These are phyloP conservation scores for Amblyjoppa proteus DNA, from an alignment of 2,888 invertebrate genomes.

Conservation along the genomic window DNA sequence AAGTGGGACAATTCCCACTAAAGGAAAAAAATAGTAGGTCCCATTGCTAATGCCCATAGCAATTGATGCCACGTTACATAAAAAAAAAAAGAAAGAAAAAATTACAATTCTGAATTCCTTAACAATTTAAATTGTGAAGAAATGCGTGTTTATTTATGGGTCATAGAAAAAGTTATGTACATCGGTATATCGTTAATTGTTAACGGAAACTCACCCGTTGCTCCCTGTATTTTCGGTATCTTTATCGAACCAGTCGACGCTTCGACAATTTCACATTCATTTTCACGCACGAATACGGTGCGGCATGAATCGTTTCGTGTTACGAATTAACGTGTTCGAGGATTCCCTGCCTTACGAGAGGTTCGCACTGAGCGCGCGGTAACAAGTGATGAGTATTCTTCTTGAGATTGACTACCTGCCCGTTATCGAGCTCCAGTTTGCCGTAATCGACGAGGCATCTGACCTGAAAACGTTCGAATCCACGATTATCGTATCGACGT, in stretches of 20 bases:
- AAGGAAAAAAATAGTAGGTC: too few species aligned
- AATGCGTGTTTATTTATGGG: not conserved
- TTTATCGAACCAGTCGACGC: not conserved
- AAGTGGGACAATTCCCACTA: too few species aligned
- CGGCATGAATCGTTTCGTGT: conserved; percentile 35
- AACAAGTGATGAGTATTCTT: conserved; percentile 96
- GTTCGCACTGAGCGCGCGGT: conserved; percentile 95
- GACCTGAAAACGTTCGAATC: conserved; percentile 84
- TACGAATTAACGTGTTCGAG: conserved; percentile 90
- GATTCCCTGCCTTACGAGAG: conserved; percentile 95
- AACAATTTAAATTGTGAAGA: not conserved
- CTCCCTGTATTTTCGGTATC: not conserved
- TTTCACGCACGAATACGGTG: not conserved
- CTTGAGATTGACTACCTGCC: conserved; percentile 94
- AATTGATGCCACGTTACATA: not conserved
- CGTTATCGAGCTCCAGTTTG: conserved; percentile 96
- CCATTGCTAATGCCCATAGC: too few species aligned
- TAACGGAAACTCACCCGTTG: not conserved
- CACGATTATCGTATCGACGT: not conserved
- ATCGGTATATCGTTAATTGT: not conserved
- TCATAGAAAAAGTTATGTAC: conserved; percentile 20
- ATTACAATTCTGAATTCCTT: too few species aligned
- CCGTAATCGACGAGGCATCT: conserved; percentile 96
- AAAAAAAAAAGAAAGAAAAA: not conserved
- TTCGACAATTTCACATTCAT: not conserved